phyloP scores from a whole-genome alignment of 2,113 vertebrate genomes.

The Brachypodius melanocephalos region DNA sequence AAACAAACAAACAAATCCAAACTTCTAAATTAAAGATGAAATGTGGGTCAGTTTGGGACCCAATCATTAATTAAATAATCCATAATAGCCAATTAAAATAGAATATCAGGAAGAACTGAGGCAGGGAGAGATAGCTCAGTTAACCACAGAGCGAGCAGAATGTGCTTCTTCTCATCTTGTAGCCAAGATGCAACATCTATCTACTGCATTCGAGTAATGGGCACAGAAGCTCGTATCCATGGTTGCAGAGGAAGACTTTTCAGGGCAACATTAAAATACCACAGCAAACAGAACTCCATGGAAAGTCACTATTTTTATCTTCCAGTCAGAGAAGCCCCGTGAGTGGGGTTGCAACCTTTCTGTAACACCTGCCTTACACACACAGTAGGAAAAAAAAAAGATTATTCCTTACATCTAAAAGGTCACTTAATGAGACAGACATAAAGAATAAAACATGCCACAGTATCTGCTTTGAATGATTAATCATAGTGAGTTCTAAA shows the following conservation, averaged over 20 bases:
- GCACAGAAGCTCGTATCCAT: neutral
- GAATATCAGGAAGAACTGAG: neutral
- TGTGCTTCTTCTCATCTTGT: neutral
- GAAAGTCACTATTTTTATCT: neutral
- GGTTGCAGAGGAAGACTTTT: neutral
- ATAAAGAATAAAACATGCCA: neutral
- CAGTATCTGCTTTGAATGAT: neutral
- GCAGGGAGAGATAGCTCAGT: neutral
- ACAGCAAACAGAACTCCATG: neutral
- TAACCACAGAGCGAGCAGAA: neutral
- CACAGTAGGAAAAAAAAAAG: neutral
- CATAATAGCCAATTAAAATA: slow-evolving; percentile 25
- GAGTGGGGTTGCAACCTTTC: neutral
- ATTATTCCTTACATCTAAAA: neutral
- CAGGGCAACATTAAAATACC: neutral
- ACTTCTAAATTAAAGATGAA: slow-evolving; percentile 6
- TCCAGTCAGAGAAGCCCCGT: neutral
- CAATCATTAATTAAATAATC: neutral
- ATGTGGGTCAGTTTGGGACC: neutral
- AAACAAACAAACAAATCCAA: slow-evolving; percentile 27
- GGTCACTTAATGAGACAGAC: neutral
- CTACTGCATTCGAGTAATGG: neutral
- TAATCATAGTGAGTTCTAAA: neutral
- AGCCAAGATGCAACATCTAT: neutral
- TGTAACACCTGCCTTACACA: neutral